Base-by-base conservation (phyloP, 1,140 invertebrate species). In the Bombus waltoni region DNA sequence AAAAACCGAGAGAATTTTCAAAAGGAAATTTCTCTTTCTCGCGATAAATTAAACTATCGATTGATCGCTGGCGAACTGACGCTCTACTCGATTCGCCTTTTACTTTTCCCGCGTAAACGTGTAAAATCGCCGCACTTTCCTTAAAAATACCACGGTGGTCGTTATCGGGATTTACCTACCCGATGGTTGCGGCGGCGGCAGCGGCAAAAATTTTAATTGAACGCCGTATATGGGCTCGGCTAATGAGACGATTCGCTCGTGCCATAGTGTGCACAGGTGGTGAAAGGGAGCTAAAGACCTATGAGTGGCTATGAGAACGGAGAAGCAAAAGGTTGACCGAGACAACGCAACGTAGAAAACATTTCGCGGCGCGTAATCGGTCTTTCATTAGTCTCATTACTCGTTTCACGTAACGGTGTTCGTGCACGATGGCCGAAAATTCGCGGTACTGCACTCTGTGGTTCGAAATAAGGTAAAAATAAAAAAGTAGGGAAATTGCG, bases 221-320 rank as follows among this genome's bases (percentile, higher is more conserved):
- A 32, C 77, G 32, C 86, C 89, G 66, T 90, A 90, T 90, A 90
- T 78, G 89, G 89, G 11, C 38, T 73, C 32, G 62, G 77, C 89
- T 90, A 90, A 90, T 88, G 88, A 90, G 89, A 88, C 86, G 88
- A 89, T 86, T 81, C 83, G 88, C 86, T 86, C 85, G 89, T 90
- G 88, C 86, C 81, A 83, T 86, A 86, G 83, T 74, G 83, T 47
- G 71, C 83, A 72, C 75, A 59, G 89, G 86, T 85, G 86, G 90
- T 87, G 85, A 91, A 91, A 91, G 89, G 87, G 87, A 89, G 81
- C 83, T 71, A 72, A 80, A 77, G 68, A 75, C 74, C 62, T 59
- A 28, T 18, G 44, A 65, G 62, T 28, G 59, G 59, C 47, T 73
- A 87, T 65, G 87, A 73, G 85, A 89, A 86, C 83, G 86, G 66